Evolutionary conservation across 2,113 vertebrate genomes (phyloP).

Genomic region (Gymnocephalus cernua): DNA sequence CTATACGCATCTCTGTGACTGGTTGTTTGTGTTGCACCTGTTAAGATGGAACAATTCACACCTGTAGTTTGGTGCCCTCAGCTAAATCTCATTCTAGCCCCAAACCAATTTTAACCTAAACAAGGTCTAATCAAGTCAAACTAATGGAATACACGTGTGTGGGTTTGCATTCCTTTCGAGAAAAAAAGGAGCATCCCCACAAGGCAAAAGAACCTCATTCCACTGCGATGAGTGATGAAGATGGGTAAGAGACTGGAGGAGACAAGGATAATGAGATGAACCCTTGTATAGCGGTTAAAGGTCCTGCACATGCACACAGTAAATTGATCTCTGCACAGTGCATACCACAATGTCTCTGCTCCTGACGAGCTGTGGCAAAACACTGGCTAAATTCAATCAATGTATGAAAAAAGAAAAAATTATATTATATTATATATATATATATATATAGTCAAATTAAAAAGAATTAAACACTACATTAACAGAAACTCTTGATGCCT

Average conservation of each 20-base stretch:
- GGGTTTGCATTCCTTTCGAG: not conserved
- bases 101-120: not conserved
- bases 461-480: not conserved
- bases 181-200: not conserved
- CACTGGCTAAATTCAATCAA: not conserved
- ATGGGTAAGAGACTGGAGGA: not conserved
- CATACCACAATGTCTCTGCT: too few relatives aligned
- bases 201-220: constrained; percentile 6
- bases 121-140: not conserved
- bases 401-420: too few relatives aligned
- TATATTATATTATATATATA: too few relatives aligned
- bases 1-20: not conserved
- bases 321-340: not conserved
- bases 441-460: too few relatives aligned
- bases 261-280: constrained; percentile 13
- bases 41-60: not conserved
- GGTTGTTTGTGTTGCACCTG: not conserved
- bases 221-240: not conserved
- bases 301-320: not conserved
- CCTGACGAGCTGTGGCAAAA: not conserved
- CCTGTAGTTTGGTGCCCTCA: not conserved
- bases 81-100: not conserved
- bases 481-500: not conserved
- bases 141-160: not conserved
- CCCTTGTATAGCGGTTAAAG: not conserved